A percentile compares a stretch with the other conserved stretches of the same genome.
These are phyloP conservation scores for Hassar affinis DNA, from an alignment of 2,113 vertebrate genomes.

Conservation along the genomic window DNA sequence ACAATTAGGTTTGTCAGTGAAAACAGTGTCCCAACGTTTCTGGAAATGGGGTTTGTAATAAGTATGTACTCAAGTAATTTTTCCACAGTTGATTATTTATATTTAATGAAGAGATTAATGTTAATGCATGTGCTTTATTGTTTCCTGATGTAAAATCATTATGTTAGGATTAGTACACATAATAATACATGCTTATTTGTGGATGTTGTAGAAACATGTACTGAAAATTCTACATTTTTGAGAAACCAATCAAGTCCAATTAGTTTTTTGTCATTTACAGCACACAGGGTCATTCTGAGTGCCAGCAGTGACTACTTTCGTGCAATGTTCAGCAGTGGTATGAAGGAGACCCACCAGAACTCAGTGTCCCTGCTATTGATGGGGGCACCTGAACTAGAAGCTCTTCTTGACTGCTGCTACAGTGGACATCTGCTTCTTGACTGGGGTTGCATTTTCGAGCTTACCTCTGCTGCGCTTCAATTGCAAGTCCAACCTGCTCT, in stretches of 20 bases:
- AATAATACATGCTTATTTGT: not conserved
- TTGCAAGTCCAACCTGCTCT: slow-evolving; percentile 83
- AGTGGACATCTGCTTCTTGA: slow-evolving; percentile 72
- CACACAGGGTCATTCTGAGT: slow-evolving; percentile 82
- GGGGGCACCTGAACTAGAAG: slow-evolving; percentile 72
- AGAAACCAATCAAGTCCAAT: not conserved
- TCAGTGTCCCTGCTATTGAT: slow-evolving; percentile 66
- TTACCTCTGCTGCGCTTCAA: slow-evolving; percentile 77
- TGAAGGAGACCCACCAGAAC: slow-evolving; percentile 79
- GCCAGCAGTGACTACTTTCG: slow-evolving; percentile 86
- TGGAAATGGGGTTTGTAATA: too few relatives aligned
- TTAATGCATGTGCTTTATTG: not conserved
- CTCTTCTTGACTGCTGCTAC: slow-evolving; percentile 80
- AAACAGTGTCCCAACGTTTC: too few relatives aligned
- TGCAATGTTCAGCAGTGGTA: slow-evolving; percentile 85
- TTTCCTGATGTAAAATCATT: not conserved
- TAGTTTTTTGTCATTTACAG: slow-evolving; percentile 59
- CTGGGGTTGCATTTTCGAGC: slow-evolving; percentile 78
- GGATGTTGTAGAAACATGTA: not conserved
- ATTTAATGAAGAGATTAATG: not conserved
- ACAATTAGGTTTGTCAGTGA: too few relatives aligned
- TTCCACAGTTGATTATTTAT: not conserved
- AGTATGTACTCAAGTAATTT: not conserved
- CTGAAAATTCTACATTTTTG: not conserved
- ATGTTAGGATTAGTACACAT: not conserved